Percentiles rank a stretch among this genome's conserved stretches.
phyloP scores from a whole-genome alignment of 2,797 vertebrate genomes.

The Peromyscus attwateri region DNA sequence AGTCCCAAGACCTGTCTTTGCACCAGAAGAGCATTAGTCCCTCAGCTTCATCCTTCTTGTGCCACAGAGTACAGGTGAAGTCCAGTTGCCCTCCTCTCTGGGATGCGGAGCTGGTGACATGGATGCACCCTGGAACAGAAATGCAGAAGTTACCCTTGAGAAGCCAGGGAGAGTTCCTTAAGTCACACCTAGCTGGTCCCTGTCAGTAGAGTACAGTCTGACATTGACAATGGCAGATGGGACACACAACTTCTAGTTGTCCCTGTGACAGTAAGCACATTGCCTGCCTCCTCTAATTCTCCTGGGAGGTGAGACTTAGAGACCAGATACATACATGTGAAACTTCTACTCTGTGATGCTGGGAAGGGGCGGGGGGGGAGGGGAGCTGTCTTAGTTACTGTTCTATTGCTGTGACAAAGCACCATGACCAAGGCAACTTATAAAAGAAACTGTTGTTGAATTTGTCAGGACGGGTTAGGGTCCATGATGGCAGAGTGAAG shows the following conservation, averaged over 20 bases:
- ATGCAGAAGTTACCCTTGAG: background rate
- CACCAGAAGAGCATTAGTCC: background rate
- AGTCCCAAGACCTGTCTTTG: background rate
- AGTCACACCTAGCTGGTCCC: too few species aligned
- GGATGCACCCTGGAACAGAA: conserved; percentile 24
- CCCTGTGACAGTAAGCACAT: background rate
- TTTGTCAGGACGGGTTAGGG: background rate
- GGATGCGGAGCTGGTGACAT: background rate
- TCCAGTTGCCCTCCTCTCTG: conserved; percentile 44
- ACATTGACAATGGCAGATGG: background rate
- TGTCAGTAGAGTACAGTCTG: background rate
- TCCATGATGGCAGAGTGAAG: background rate
- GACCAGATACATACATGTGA: background rate
- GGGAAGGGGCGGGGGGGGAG: too few species aligned
- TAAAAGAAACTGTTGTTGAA: too few species aligned
- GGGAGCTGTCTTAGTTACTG: background rate
- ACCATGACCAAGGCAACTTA: background rate
- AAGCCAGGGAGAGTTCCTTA: background rate
- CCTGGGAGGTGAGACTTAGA: background rate
- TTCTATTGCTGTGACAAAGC: background rate
- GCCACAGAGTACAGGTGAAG: conserved; percentile 36
- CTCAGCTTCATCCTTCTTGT: background rate
- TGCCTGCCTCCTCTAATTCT: background rate
- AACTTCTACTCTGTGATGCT: background rate
- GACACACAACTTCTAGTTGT: background rate